Base-by-base conservation (phyloP, 2,113 vertebrate genomes). In the Pachyramphus minor region DNA sequence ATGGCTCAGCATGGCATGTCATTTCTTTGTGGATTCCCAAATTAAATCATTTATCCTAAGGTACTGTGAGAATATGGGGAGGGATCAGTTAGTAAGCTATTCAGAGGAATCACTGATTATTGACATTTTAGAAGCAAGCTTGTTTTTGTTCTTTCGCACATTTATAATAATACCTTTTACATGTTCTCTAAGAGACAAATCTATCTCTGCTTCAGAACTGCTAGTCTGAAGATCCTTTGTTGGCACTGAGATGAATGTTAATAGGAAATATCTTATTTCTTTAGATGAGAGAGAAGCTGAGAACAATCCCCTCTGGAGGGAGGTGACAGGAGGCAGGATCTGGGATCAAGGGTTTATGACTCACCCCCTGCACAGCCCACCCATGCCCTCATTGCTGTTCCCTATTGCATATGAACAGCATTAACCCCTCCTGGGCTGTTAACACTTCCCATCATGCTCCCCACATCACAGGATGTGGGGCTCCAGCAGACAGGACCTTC, bases 151-250 rank as follows among this genome's bases (percentile, higher is more conserved):
- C 92, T 77, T 88, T 67, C 0, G 1, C 82, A 84, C 89, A 77
- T 86, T 92, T 91, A 93, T 96, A 96, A 97, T 96, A 96, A 97
- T 78, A 96, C 96, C 95, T 96, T 93, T 95, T 90, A 93, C 75
- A 68, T 52, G 72, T 88, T 93, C 90, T 91, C 87, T 44, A 77
- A 93, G 87, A 95, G 89, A 85, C 75, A 91, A 96, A 97, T 87
- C 87, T 91, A 52, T 69, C 73, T 59, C 84, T 73, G 56, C 93
- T 88, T 94, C 88, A 64, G 92, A 96, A 90, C 85, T 74, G 85
- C 95, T 84, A 77, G 67, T 86, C 92, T 90, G 84, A 95, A 90
- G 88, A 93, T 81, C 95, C 96, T 96, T 95, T 96, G 95, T 90
- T 95, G 95, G 95, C 95, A 88, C 85, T 60, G 87, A 96, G 82